Evolutionary conservation across 2,113 vertebrate genomes (phyloP), one percentile per base, ranked within the genome.

Genomic region (Aegotheles bennettii): DNA sequence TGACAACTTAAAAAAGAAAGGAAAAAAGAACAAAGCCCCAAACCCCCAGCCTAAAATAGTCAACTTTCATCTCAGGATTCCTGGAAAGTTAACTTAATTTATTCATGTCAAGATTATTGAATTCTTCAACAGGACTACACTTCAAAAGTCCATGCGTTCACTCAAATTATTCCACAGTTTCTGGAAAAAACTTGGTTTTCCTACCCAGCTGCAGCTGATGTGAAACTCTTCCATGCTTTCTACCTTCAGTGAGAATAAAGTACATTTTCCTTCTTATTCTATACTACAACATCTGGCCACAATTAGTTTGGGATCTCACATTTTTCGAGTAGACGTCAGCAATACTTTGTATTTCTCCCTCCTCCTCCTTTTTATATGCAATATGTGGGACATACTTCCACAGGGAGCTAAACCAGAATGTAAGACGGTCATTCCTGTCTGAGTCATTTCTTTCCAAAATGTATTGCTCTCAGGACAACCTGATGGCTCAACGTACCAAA

Each of bases 261-360:
- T 9, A 53, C 36, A 45, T 84, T 93, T 89, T 75, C 38, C 56
- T 63, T 21, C 38, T 65, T 9, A 64, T 79, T 65, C 78, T 59
- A 23, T 69, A 6, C 63, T 65, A 17, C 51, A 78, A 93, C 96
- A 97, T 97, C 96, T 97, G 97, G 94, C 93, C 94, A 84, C 86
- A 88, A 96, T 97, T 92, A 96, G 29, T 16, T 43, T 5, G 14
- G 53, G 85, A 78, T 78, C 90, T 90, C 91, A 59, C 85, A 81
- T 93, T 91, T 93, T 97, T 94, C 48, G 84, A 81, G 85, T 53
- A 61, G 76, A 84, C 35, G 56, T 93, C 94, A 94, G 91, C 87
- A 92, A 76, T 85, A 57, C 89, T 95, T 95, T 73, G 81, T 84
- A 83, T 86, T 90, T 89, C 69, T 94, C 54, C 65, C 75, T 67